A percentile compares a stretch with the other conserved stretches of the same genome.
Conservation (phyloP, 1,140 invertebrate genomes). For the Megalonaias nervosa region DNA sequence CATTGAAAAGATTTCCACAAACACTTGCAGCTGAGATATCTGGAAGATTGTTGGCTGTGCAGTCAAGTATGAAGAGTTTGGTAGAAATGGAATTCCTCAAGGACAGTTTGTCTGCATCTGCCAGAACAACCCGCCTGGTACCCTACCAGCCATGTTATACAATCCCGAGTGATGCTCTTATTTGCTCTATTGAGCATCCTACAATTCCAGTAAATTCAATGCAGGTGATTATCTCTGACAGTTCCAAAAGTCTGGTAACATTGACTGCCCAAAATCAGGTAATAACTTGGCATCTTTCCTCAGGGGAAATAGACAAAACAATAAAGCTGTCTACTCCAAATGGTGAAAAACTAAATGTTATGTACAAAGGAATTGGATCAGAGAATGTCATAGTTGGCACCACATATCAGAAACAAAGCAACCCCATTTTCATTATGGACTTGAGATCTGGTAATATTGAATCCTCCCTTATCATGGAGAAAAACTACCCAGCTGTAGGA, state of each 20-base stretch:
- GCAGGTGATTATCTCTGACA: constrained; percentile 31
- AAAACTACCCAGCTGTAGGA: constrained; percentile 38
- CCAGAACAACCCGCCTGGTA: constrained; percentile 15
- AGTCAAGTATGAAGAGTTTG: constrained; percentile 27
- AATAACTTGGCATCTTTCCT: constrained; percentile 39
- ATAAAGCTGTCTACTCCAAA: constrained; percentile 15
- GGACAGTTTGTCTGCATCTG: constrained; percentile 31
- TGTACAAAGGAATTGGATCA: constrained; percentile 23
- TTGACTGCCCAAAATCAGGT: constrained; percentile 38
- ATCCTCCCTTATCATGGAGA: constrained; percentile 34
- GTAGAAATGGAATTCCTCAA: constrained; percentile 39
- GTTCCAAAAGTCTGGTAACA: constrained; percentile 39
- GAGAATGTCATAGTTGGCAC: constrained; percentile 40
- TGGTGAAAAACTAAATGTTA: constrained; percentile 40
- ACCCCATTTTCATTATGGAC: constrained; percentile 40
- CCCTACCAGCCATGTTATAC: constrained; percentile 41
- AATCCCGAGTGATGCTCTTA: constrained; percentile 38
- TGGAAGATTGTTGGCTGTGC: constrained; percentile 57
- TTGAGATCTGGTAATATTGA: constrained; percentile 33
- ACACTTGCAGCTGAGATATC: constrained; percentile 58
- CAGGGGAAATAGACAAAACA: constrained; percentile 42
- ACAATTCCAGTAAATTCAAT: constrained; percentile 34
- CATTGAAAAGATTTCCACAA: constrained; percentile 54
- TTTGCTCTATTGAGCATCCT: constrained; percentile 42
- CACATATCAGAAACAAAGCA: constrained; percentile 37